phyloP scores from a whole-genome alignment of 2,113 vertebrate genomes.

The Coregonus clupeaformis region DNA sequence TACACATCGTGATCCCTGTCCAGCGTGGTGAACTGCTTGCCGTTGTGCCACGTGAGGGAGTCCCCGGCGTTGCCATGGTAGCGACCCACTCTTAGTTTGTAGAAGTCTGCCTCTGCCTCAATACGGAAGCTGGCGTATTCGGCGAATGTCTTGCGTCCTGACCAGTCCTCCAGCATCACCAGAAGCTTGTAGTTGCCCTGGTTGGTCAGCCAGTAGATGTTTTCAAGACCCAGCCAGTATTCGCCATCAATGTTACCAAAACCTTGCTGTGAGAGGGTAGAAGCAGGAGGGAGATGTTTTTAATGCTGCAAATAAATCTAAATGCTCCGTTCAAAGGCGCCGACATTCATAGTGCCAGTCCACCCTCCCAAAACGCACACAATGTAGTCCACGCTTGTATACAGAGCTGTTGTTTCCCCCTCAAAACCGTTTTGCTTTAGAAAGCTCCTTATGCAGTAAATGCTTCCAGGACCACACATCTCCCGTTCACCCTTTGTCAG shows the following conservation, averaged over 20 bases:
- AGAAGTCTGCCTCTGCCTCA: slow-evolving; percentile 83
- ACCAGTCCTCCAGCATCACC: slow-evolving; percentile 87
- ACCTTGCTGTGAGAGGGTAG: slow-evolving; percentile 74
- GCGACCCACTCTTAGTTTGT: slow-evolving; percentile 82
- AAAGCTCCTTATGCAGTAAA: too few relatives aligned
- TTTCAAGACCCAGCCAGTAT: slow-evolving; percentile 87
- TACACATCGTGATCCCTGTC: slow-evolving; percentile 85
- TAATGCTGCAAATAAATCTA: too few relatives aligned
- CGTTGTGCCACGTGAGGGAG: slow-evolving; percentile 87
- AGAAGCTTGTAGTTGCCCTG: slow-evolving; percentile 87
- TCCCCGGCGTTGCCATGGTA: slow-evolving; percentile 84
- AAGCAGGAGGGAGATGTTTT: not conserved
- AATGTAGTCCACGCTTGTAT: not conserved
- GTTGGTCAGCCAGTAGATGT: slow-evolving; percentile 87
- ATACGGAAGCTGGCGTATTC: slow-evolving; percentile 87
- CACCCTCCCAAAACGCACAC: not conserved
- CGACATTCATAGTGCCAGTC: too few relatives aligned
- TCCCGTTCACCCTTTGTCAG: not conserved
- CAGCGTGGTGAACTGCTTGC: slow-evolving; percentile 86
- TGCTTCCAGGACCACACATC: too few relatives aligned
- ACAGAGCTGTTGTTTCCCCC: too few relatives aligned
- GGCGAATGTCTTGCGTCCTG: slow-evolving; percentile 84
- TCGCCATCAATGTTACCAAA: slow-evolving; percentile 88
- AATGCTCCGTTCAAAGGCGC: too few relatives aligned
- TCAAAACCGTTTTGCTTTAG: too few relatives aligned